A percentile compares a stretch with the other conserved stretches of the same genome.
Conservation (phyloP, 2,888 invertebrate species). For the Altica lythri region DNA sequence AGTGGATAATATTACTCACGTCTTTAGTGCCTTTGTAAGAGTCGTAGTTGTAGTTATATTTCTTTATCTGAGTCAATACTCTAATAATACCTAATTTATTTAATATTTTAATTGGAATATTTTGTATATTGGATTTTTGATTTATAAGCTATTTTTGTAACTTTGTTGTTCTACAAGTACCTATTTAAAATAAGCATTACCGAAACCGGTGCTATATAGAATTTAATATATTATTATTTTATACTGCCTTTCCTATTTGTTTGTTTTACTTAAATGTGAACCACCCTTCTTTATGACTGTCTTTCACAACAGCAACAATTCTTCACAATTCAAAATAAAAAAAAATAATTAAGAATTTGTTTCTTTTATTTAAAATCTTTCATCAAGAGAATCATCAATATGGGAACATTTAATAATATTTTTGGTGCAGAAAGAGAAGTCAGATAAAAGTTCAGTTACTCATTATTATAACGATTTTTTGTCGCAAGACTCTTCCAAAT, state of each 20-base stretch:
- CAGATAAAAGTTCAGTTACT: too few species aligned
- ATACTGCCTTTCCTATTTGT: constrained; percentile 21
- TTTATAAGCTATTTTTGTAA: constrained; percentile 3
- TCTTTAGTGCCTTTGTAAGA: too few species aligned
- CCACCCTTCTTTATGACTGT: constrained; percentile 14
- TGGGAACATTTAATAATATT: too few species aligned
- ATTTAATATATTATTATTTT: constrained; percentile 19
- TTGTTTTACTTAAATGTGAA: constrained; percentile 9
- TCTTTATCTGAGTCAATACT: too few species aligned
- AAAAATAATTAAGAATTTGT: not conserved
- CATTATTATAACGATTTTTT: too few species aligned
- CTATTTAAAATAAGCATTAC: constrained; percentile 11
- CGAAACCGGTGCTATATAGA: constrained; percentile 17
- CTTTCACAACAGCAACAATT: constrained; percentile 12
- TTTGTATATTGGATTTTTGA: not conserved
- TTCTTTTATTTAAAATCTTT: constrained; percentile 6
- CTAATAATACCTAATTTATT: too few species aligned
- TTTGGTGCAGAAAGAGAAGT: too few species aligned
- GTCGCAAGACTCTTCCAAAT: too few species aligned
- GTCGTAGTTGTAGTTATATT: too few species aligned
- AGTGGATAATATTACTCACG: too few species aligned
- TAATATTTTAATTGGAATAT: constrained; percentile 1
- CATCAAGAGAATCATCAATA: too few species aligned
- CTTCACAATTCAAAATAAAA: constrained; percentile 21
- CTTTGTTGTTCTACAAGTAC: constrained; percentile 15